Evolutionary conservation across 2,797 vertebrate genomes (phyloP).

Genomic region (Lepidocolaptes lacrymiger): DNA sequence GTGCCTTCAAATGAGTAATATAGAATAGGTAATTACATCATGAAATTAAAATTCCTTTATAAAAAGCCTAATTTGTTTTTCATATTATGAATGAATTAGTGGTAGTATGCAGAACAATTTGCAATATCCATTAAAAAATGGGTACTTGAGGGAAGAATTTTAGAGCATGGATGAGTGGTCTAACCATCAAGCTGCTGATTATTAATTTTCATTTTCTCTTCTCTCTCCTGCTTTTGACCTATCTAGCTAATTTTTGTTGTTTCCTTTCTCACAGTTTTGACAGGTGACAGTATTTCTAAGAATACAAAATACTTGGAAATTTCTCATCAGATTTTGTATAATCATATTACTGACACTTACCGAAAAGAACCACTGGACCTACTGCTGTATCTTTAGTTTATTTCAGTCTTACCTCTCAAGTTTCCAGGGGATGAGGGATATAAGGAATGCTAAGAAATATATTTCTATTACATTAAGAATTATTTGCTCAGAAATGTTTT

Average conservation of each 20-base stretch:
- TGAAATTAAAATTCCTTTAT: background rate
- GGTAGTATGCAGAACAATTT: background rate
- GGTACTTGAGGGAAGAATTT: background rate
- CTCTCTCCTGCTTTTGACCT: background rate
- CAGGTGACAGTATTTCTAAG: background rate
- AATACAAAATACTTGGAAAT: background rate
- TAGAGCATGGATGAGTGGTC: background rate
- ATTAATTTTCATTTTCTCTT: background rate
- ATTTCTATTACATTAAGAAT: background rate
- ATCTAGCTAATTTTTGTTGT: background rate
- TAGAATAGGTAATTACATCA: background rate
- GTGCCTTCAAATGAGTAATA: background rate
- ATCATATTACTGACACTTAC: background rate
- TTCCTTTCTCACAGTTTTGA: background rate
- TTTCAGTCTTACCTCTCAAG: background rate
- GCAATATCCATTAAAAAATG: background rate
- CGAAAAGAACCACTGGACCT: background rate
- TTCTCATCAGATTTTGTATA: background rate
- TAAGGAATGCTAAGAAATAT: background rate
- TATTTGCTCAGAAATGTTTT: background rate
- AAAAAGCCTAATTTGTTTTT: background rate
- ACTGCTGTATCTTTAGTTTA: background rate
- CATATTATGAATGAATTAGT: background rate
- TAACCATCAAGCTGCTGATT: background rate
- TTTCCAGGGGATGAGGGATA: background rate